These are phyloP conservation scores for Conopomorpha cramerella DNA, from an alignment of 1,140 invertebrate genomes.

Conservation along the genomic window DNA sequence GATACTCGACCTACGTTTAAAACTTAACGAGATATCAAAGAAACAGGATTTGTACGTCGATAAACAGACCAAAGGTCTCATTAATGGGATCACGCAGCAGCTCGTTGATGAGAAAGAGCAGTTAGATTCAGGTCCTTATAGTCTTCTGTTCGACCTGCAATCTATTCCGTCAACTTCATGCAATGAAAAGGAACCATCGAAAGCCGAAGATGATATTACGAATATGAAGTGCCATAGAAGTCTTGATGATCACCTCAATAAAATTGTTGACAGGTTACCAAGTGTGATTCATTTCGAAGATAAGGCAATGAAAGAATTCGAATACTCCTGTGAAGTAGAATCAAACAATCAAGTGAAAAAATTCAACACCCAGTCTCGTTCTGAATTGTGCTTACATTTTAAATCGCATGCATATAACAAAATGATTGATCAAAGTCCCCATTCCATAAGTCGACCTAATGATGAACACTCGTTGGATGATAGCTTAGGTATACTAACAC, in stretches of 20 bases:
- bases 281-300: conserved; percentile 48
- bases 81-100: conserved; percentile 47
- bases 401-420: conserved; percentile 36
- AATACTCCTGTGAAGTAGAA: conserved; percentile 52
- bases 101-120: conserved; percentile 42
- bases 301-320: conserved; percentile 49
- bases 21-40: conserved; percentile 46
- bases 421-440: conserved; percentile 40
- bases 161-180: conserved; percentile 29
- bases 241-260: too few relatives aligned
- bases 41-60: conserved; percentile 43
- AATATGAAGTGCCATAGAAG: too few relatives aligned
- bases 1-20: conserved; percentile 46
- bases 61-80: conserved; percentile 37
- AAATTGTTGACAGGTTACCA: conserved; percentile 33
- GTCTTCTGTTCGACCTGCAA: conserved; percentile 58
- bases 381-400: conserved; percentile 43
- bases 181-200: conserved; percentile 8
- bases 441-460: conserved; percentile 58
- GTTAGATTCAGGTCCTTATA: conserved; percentile 60
- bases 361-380: conserved; percentile 42
- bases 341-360: conserved; percentile 27
- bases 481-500: conserved; percentile 81
- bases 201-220: too few relatives aligned
- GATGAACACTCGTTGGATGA: conserved; percentile 82